Conservation (phyloP, 2,888 invertebrate species). For the Conus canariensis region DNA sequence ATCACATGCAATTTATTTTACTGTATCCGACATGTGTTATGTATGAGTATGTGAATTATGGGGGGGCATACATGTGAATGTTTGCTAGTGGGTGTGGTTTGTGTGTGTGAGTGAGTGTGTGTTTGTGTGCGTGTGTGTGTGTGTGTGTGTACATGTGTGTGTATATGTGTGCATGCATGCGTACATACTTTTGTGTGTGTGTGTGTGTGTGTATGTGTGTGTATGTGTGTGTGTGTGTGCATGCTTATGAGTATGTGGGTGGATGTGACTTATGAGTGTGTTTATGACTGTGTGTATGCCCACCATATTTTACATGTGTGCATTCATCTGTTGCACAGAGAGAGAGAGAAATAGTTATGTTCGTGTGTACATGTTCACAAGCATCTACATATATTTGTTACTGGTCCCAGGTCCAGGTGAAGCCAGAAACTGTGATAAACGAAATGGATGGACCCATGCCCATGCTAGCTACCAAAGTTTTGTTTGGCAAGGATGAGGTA, state of each 20-base stretch:
- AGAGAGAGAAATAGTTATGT: too few species aligned
- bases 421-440: conserved; percentile 62
- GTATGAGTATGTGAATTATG: too few species aligned
- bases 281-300: not conserved
- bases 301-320: not conserved
- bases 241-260: not conserved
- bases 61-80: too few species aligned
- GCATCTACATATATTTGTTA: not conserved
- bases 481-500: conserved; percentile 75
- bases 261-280: not conserved
- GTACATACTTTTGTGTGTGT: not conserved
- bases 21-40: too few species aligned
- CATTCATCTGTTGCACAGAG: too few species aligned
- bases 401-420: conserved; percentile 64
- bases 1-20: too few species aligned
- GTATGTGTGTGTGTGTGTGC: not conserved
- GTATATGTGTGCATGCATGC: not conserved
- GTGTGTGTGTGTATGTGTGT: not conserved
- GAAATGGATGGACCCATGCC: conserved; percentile 59
- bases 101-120: too few species aligned
- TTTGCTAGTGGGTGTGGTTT: too few species aligned
- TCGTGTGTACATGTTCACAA: too few species aligned
- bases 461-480: conserved; percentile 66
- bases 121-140: too few species aligned
- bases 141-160: too few species aligned